Evolutionary conservation across 2,797 vertebrate species (phyloP).

Genomic region (Phoebastria nigripes): DNA sequence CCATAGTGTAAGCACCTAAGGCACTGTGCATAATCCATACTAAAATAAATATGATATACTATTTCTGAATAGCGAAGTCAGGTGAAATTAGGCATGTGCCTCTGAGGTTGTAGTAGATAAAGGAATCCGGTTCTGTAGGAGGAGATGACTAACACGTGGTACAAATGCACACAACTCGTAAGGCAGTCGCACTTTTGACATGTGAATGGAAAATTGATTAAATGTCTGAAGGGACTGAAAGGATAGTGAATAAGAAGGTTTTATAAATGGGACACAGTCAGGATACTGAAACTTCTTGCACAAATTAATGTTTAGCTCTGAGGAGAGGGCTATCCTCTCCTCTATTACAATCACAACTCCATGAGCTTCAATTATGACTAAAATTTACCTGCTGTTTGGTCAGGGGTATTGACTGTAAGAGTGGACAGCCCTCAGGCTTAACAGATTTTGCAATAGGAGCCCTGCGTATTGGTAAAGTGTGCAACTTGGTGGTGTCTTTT

Average conservation of each 20-base stretch:
- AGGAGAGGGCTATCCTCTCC: not conserved
- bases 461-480: not conserved
- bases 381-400: not conserved
- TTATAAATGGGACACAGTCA: not conserved
- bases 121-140: not conserved
- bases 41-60: conserved; percentile 27
- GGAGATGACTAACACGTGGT: not conserved
- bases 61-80: conserved; percentile 9
- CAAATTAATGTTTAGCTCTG: not conserved
- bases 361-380: not conserved
- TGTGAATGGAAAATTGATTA: conserved; percentile 24
- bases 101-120: conserved; percentile 32
- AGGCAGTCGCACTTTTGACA: not conserved
- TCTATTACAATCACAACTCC: not conserved
- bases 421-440: not conserved
- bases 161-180: not conserved
- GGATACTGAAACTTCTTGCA: not conserved
- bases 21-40: conserved; percentile 23
- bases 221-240: not conserved
- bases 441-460: not conserved
- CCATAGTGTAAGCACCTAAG: conserved; percentile 17
- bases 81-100: conserved; percentile 38
- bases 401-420: not conserved
- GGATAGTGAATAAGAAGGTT: not conserved
- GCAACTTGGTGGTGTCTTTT: not conserved